These are phyloP conservation scores for Sterna hirundo DNA, from an alignment of 2,113 vertebrate species.

Conservation along the genomic window DNA sequence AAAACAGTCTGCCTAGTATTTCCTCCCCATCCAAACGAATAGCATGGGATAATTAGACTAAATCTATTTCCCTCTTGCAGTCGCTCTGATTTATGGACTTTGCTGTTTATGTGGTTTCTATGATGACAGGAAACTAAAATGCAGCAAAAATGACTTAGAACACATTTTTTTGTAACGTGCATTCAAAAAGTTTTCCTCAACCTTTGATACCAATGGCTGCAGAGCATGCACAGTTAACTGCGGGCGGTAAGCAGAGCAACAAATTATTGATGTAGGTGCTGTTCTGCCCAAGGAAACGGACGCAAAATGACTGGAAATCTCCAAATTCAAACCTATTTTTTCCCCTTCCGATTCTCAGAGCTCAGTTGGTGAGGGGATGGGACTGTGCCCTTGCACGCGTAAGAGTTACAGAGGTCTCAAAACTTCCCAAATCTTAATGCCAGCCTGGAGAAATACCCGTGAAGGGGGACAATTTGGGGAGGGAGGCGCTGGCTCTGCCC, in stretches of 20 bases:
- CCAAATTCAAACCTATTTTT: background rate
- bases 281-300: background rate
- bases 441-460: accelerated
- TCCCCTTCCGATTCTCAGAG: accelerated
- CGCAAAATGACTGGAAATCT: background rate
- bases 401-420: background rate
- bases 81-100: background rate
- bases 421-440: background rate
- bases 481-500: background rate
- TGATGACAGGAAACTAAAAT: background rate
- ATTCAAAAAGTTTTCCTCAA: background rate
- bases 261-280: background rate
- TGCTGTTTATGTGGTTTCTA: background rate
- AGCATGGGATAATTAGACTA: background rate
- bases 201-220: background rate
- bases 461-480: too few species aligned
- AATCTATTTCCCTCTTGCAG: background rate
- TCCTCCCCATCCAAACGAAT: background rate
- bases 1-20: background rate
- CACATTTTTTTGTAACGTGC: background rate
- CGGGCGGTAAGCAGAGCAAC: accelerated
- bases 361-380: accelerated
- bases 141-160: background rate
- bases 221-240: background rate
- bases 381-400: background rate